These are phyloP conservation scores for Cephus runcator DNA, from an alignment of 2,888 invertebrate genomes.

Conservation along the genomic window DNA sequence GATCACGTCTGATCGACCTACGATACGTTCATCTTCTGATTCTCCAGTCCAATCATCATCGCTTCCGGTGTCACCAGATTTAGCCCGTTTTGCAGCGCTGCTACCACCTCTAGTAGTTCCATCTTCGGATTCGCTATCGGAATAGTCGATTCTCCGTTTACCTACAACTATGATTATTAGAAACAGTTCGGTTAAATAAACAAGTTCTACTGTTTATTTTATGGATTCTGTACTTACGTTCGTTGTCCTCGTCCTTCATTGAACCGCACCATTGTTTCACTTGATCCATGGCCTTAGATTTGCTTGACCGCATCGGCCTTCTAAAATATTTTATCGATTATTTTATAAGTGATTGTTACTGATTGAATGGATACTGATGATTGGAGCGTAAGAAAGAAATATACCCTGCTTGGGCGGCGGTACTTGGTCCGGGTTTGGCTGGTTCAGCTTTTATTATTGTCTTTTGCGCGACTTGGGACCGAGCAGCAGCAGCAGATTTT, in stretches of 20 bases:
- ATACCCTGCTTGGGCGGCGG: conserved; percentile 56
- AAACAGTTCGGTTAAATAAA: conserved; percentile 7
- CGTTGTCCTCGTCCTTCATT: conserved; percentile 69
- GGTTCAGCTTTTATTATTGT: conserved; percentile 52
- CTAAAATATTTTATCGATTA: conserved; percentile 56
- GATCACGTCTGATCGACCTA: conserved; percentile 59
- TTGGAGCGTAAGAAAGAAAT: not conserved
- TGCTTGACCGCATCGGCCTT: conserved; percentile 80
- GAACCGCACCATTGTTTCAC: conserved; percentile 87
- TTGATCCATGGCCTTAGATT: conserved; percentile 83
- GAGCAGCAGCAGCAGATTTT: conserved; percentile 26
- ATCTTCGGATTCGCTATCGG: conserved; percentile 68
- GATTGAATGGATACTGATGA: not conserved
- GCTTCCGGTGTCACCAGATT: conserved; percentile 67
- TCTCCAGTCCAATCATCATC: conserved; percentile 66
- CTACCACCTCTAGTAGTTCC: conserved; percentile 49
- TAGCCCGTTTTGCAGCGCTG: conserved; percentile 68
- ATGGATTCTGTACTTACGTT: conserved; percentile 38
- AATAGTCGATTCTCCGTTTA: conserved; percentile 65
- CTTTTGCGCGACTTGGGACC: conserved; percentile 38
- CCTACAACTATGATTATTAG: conserved; percentile 44
- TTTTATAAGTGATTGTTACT: not conserved
- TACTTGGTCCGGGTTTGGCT: conserved; percentile 58
- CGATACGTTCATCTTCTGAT: conserved; percentile 65
- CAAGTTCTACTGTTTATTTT: not conserved